Conservation (phyloP, 2,113 vertebrate species). For the Rhinopithecus roxellana region DNA sequence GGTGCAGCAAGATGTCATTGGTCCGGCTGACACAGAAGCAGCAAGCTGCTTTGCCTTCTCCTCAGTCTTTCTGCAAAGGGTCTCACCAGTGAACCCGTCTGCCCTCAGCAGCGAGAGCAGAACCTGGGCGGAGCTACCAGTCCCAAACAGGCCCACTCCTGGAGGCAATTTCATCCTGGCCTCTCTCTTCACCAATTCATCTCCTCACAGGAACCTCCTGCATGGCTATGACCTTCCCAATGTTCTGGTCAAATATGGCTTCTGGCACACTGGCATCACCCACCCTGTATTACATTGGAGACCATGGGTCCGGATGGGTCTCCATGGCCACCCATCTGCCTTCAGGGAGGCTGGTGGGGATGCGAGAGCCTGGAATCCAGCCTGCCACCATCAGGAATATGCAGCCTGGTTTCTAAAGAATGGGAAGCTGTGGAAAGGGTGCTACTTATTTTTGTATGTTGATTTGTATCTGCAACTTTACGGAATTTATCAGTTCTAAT, state of each 20-base stretch:
- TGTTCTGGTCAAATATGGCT: slow-evolving; percentile 50
- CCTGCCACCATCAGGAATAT: no score
- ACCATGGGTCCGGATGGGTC: no score
- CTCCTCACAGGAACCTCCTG: background rate
- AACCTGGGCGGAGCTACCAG: slow-evolving; percentile 92
- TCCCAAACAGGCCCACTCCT: slow-evolving; percentile 97
- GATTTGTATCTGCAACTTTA: no score
- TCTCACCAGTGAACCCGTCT: slow-evolving; percentile 95
- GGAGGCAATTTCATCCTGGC: slow-evolving; percentile 90
- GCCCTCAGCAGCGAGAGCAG: slow-evolving; percentile 93
- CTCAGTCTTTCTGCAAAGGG: slow-evolving; percentile 94
- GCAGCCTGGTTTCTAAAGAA: no score
- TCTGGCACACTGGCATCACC: slow-evolving; percentile 55
- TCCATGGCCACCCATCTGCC: no score
- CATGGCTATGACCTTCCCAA: background rate
- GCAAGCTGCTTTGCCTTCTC: slow-evolving; percentile 94
- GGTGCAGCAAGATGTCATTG: slow-evolving; percentile 95
- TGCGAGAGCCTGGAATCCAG: no score
- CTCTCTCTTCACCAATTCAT: slow-evolving; percentile 62
- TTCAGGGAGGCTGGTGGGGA: no score
- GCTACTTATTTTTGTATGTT: no score
- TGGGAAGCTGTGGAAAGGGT: no score
- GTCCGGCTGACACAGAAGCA: slow-evolving; percentile 94
- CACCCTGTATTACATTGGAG: no score
- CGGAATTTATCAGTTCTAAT: no score